These are phyloP conservation scores for Petrocephalus microphthalmus DNA, from an alignment of 2,113 vertebrate genomes.

Conservation along the genomic window DNA sequence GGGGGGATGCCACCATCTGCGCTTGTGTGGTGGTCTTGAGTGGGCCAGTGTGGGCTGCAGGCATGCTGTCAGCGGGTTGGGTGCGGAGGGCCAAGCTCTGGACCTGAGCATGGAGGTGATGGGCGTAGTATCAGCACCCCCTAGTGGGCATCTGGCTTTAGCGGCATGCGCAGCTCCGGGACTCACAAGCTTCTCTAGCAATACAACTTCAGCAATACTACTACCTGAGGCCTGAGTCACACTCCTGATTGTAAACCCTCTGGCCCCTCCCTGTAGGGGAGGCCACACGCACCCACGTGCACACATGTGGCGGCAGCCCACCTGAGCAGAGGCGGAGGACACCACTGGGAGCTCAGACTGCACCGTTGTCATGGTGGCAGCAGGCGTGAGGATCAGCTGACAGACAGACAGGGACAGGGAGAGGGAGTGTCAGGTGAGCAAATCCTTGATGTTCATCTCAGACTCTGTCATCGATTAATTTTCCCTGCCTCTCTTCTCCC, in stretches of 20 bases:
- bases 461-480: neutral
- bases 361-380: conserved; percentile 82
- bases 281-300: neutral
- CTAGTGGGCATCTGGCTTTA: neutral
- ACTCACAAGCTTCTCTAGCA: neutral
- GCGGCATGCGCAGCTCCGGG: neutral
- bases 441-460: neutral
- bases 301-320: conserved; percentile 45
- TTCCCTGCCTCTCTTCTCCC: neutral
- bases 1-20: conserved; percentile 63
- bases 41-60: conserved; percentile 72
- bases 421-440: neutral
- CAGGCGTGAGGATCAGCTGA: conserved; percentile 89
- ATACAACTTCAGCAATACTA: neutral
- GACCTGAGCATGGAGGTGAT: conserved; percentile 52
- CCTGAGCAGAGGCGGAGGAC: conserved; percentile 80
- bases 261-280: neutral
- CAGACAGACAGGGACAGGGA: conserved; percentile 31
- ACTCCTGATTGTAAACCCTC: neutral
- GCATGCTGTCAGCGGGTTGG: conserved; percentile 68
- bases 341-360: conserved; percentile 85
- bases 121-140: neutral
- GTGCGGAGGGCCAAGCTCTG: conserved; percentile 79
- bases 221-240: neutral
- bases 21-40: conserved; percentile 71